Percentiles rank a stretch among this genome's conserved stretches.
These are phyloP conservation scores for Elymnias hypermnestra DNA, from an alignment of 1,140 invertebrate species.

Conservation along the genomic window DNA sequence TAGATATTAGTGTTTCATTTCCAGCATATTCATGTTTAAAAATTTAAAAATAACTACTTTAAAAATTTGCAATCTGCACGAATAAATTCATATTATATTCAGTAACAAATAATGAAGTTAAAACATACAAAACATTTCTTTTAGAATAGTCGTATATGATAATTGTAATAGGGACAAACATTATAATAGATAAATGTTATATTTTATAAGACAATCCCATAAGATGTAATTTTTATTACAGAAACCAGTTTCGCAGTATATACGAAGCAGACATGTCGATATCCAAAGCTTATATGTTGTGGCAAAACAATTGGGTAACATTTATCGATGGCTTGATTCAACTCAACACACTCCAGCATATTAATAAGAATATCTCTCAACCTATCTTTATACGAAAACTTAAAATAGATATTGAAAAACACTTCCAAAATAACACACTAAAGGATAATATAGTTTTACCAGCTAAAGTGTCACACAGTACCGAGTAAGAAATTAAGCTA, in stretches of 20 bases:
- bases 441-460: slow-evolving; percentile 1
- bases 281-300: slow-evolving; percentile 22
- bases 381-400: slow-evolving; percentile 20
- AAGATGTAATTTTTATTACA: slow-evolving; percentile 18
- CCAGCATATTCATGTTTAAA: too few relatives aligned
- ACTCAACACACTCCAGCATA: slow-evolving; percentile 13
- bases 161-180: too few relatives aligned
- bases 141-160: too few relatives aligned
- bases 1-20: too few relatives aligned
- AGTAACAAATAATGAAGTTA: too few relatives aligned
- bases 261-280: slow-evolving; percentile 15
- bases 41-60: too few relatives aligned
- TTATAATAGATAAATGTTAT: too few relatives aligned
- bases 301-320: slow-evolving; percentile 33
- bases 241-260: slow-evolving; percentile 28
- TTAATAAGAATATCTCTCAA: slow-evolving; percentile 19
- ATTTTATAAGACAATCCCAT: too few relatives aligned
- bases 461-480: neutral
- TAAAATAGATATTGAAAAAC: slow-evolving; percentile 23
- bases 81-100: too few relatives aligned
- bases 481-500: too few relatives aligned
- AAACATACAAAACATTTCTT: too few relatives aligned
- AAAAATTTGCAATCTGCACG: too few relatives aligned
- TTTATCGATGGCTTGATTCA: slow-evolving; percentile 32
- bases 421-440: neutral